Conservation (phyloP, 2,113 vertebrate species). For the Cebidichthys violaceus region DNA sequence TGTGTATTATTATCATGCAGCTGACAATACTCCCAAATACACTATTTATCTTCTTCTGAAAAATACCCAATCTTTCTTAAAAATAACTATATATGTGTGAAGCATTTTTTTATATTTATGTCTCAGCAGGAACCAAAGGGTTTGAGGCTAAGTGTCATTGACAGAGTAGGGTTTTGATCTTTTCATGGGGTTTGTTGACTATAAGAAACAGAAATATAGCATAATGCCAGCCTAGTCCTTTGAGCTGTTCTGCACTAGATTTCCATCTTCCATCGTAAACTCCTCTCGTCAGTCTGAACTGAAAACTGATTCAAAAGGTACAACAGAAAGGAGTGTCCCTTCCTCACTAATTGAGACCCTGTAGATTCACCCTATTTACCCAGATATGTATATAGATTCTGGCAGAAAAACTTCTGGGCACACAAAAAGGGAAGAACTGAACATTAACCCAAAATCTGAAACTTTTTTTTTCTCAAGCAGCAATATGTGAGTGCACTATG, state of each 20-base stretch:
- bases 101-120: background rate
- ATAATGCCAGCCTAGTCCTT: background rate
- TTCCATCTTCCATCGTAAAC: background rate
- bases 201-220: background rate
- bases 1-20: background rate
- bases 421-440: background rate
- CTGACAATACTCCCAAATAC: background rate
- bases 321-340: conserved; percentile 51
- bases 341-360: conserved; percentile 63
- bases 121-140: background rate
- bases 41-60: background rate
- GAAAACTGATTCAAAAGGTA: conserved; percentile 12
- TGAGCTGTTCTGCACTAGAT: background rate
- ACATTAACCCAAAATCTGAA: conserved; percentile 9
- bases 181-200: background rate
- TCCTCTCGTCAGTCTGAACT: conserved; percentile 9
- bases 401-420: conserved; percentile 40
- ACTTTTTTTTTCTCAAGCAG: background rate
- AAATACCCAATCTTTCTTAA: background rate
- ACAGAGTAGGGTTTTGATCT: background rate
- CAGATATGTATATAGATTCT: conserved; percentile 37
- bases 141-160: background rate
- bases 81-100: background rate
- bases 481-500: background rate
- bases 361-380: conserved; percentile 61